Conservation (phyloP, 2,888 invertebrate genomes). For the Euplagia quadripunctaria region DNA sequence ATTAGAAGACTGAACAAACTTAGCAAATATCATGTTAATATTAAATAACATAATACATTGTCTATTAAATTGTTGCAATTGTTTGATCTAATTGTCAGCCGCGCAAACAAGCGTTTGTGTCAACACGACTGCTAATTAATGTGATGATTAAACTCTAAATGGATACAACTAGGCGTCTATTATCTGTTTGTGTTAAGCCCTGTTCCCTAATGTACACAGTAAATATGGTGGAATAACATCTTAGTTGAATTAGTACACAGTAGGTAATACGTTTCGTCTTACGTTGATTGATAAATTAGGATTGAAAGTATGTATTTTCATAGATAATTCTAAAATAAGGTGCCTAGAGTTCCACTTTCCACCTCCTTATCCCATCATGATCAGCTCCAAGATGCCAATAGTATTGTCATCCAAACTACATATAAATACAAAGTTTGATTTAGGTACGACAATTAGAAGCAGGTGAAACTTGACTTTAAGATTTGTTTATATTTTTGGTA, state of each 20-base stretch:
- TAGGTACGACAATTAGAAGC: too few relatives aligned
- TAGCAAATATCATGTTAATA: conserved; percentile 30
- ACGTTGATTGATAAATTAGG: conserved; percentile 3
- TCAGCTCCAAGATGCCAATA: too few relatives aligned
- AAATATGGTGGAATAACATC: conserved; percentile 55
- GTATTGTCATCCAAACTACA: too few relatives aligned
- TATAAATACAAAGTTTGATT: too few relatives aligned
- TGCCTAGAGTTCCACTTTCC: too few relatives aligned
- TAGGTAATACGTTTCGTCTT: not conserved
- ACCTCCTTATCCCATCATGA: too few relatives aligned
- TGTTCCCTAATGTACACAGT: conserved; percentile 52
- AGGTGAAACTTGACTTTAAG: too few relatives aligned
- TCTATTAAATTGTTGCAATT: conserved; percentile 73
- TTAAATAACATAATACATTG: conserved; percentile 57
- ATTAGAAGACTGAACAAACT: conserved; percentile 34
- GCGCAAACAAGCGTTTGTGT: conserved; percentile 76
- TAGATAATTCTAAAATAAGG: not conserved
- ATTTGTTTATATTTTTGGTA: too few relatives aligned
- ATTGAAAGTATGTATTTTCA: not conserved
- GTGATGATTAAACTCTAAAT: conserved; percentile 81
- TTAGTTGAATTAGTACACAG: conserved; percentile 40
- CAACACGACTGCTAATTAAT: conserved; percentile 83
- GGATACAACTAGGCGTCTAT: conserved; percentile 76
- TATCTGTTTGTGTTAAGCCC: conserved; percentile 71
- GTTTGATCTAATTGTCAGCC: conserved; percentile 80